Evolutionary conservation across 37 sponge, comb jelly and placozoan genomes (phyloP).

Genomic region (Hexactinellida sp.): DNA sequence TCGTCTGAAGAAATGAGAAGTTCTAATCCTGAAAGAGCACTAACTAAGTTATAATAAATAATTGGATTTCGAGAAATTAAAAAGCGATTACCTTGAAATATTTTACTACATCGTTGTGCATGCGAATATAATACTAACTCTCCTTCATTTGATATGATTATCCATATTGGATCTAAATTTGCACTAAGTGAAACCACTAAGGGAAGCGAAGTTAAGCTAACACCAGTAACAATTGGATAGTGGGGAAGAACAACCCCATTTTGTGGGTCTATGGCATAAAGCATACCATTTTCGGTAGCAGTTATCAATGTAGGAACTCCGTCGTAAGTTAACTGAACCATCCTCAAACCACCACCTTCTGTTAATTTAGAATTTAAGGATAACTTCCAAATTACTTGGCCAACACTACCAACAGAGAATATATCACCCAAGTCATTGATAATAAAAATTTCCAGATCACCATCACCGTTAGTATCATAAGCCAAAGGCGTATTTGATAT

Average conservation of each 20-base stretch:
- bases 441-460: slow-evolving; percentile 1
- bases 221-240: neutral
- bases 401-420: neutral
- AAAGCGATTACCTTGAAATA: neutral
- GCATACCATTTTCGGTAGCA: neutral
- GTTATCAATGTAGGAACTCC: neutral
- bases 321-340: neutral
- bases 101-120: neutral
- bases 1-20: neutral
- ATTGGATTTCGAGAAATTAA: neutral
- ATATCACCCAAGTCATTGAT: neutral
- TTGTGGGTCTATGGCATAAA: neutral
- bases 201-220: neutral
- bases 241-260: neutral
- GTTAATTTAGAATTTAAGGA: neutral
- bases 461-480: slow-evolving; percentile 54
- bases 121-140: neutral
- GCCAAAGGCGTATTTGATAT: slow-evolving; percentile 39
- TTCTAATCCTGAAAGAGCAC: neutral
- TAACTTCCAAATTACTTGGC: neutral
- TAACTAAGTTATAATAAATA: neutral
- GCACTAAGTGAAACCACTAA: neutral
- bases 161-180: neutral
- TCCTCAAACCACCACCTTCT: neutral
- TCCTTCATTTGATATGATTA: neutral